Conservation (phyloP, 2,888 invertebrate species). For the Cheilosia grossa region DNA sequence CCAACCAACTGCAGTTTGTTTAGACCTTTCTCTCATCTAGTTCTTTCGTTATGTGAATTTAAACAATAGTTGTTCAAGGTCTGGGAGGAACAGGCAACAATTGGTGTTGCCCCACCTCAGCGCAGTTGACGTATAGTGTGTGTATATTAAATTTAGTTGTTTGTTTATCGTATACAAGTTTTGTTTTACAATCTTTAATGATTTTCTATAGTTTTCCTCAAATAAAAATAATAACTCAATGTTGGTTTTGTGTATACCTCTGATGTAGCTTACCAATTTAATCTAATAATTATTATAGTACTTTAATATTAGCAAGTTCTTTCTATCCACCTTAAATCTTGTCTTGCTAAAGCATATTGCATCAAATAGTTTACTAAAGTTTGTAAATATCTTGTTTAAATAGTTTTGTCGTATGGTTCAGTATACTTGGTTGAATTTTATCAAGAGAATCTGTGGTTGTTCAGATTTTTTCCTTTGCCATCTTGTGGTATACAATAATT, state of each 20-base stretch:
- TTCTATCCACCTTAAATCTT: slow-evolving; percentile 43
- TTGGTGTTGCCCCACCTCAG: background rate
- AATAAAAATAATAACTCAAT: slow-evolving; percentile 36
- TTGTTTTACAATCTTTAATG: slow-evolving; percentile 46
- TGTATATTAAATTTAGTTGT: slow-evolving; percentile 31
- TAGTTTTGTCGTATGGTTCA: slow-evolving; percentile 44
- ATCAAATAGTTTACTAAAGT: slow-evolving; percentile 62
- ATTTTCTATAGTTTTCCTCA: slow-evolving; percentile 31
- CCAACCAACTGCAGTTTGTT: background rate
- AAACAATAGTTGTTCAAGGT: background rate
- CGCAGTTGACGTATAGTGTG: slow-evolving; percentile 13
- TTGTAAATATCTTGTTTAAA: slow-evolving; percentile 75
- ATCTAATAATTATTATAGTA: slow-evolving; percentile 46
- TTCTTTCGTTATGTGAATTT: background rate
- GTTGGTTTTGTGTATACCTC: slow-evolving; percentile 36
- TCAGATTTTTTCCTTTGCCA: slow-evolving; percentile 68
- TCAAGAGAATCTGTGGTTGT: slow-evolving; percentile 55
- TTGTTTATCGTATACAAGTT: slow-evolving; percentile 71
- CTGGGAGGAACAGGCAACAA: background rate
- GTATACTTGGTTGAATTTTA: slow-evolving; percentile 71
- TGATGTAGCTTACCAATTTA: slow-evolving; percentile 61
- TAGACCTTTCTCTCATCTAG: background rate
- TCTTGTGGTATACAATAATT: slow-evolving; percentile 61
- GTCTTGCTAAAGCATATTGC: slow-evolving; percentile 75
- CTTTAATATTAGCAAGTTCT: slow-evolving; percentile 54